A percentile compares a stretch with the other conserved stretches of the same genome.
Conservation (phyloP, 2,888 invertebrate species). For the Eueremaeus valkanovi region DNA sequence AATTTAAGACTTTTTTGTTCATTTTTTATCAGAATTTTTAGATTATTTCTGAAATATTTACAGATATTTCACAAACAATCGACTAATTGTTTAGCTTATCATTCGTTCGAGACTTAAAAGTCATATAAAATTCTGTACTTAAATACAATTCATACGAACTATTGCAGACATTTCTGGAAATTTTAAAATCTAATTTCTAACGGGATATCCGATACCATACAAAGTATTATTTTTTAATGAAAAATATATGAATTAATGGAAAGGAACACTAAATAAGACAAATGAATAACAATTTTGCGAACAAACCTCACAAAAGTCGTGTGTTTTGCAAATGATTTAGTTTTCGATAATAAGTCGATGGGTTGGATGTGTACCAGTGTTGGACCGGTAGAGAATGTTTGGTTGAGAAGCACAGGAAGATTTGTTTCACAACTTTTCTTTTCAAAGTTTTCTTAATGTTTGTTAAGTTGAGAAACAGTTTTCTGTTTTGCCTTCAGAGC, state of each 20-base stretch:
- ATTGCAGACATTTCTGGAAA: background rate
- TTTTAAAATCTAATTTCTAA: background rate
- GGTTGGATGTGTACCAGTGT: background rate
- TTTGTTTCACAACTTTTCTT: background rate
- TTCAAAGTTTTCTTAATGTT: background rate
- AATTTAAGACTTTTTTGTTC: background rate
- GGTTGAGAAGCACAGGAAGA: background rate
- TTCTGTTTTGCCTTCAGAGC: background rate
- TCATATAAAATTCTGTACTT: background rate
- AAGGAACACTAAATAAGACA: too few species aligned
- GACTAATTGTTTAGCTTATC: slow-evolving; percentile 4
- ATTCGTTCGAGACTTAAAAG: background rate
- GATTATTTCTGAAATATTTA: slow-evolving; percentile 4
- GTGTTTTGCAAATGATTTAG: background rate
- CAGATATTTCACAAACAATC: background rate
- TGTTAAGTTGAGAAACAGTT: background rate
- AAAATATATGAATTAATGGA: too few species aligned
- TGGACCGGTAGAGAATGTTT: background rate
- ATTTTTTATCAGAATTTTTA: background rate
- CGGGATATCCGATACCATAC: background rate
- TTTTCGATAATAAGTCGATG: background rate
- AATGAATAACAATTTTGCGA: background rate
- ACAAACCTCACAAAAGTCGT: slow-evolving; percentile 24
- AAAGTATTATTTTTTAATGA: background rate
- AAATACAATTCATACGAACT: background rate